Evolutionary conservation across 1,140 invertebrate genomes (phyloP).

Genomic region (Prorops nasuta): DNA sequence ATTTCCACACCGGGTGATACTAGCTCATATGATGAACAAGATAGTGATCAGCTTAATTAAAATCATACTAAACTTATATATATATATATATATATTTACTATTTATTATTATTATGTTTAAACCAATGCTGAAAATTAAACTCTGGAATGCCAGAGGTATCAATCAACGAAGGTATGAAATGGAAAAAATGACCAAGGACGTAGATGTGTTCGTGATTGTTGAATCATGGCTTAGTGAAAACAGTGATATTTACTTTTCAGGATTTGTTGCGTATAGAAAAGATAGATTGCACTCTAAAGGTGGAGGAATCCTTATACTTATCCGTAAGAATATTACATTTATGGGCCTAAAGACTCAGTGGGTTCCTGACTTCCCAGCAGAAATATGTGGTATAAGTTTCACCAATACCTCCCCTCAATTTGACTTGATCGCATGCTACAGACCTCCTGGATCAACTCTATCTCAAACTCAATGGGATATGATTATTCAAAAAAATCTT

Average conservation of each 20-base stretch:
- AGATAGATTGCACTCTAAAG: not conserved
- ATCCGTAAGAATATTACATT: not conserved
- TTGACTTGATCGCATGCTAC: not conserved
- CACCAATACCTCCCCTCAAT: slow-evolving; percentile 9
- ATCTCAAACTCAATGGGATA: slow-evolving; percentile 17
- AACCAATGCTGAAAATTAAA: no score
- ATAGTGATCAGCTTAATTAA: no score
- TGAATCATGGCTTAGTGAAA: not conserved
- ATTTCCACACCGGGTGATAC: no score
- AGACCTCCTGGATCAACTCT: slow-evolving; percentile 20
- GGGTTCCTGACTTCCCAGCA: not conserved
- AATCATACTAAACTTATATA: no score
- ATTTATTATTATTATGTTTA: no score
- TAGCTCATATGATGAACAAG: no score
- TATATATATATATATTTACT: no score
- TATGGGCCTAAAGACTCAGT: not conserved
- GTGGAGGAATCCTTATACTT: not conserved
- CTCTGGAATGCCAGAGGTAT: slow-evolving; percentile 3
- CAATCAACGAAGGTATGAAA: not conserved
- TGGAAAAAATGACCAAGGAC: not conserved
- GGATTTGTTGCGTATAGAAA: not conserved
- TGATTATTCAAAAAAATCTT: not conserved
- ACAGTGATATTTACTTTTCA: not conserved
- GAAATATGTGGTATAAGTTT: slow-evolving; percentile 3
- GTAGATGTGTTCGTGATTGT: slow-evolving; percentile 1